phyloP scores from a whole-genome alignment of 1,140 invertebrate genomes.

The Drosophila aff. region DNA sequence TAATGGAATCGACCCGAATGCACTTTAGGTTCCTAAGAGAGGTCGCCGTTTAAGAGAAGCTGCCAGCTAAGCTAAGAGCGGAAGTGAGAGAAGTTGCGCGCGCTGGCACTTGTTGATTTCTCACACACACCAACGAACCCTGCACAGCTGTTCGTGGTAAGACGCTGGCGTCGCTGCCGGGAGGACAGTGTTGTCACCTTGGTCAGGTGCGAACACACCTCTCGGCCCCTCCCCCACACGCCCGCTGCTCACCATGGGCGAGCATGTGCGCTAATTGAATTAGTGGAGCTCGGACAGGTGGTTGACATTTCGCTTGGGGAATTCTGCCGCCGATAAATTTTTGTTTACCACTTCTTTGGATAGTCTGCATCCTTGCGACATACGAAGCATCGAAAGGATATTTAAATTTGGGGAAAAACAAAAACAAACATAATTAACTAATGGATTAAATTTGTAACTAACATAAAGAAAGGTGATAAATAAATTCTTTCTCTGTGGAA shows the following conservation, averaged over 20 bases:
- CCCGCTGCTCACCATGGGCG: slow-evolving; percentile 27
- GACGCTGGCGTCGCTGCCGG: slow-evolving; percentile 40
- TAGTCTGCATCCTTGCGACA: background rate
- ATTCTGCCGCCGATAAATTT: slow-evolving; percentile 5
- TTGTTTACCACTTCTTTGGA: slow-evolving; percentile 1
- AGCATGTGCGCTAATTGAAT: slow-evolving; percentile 78
- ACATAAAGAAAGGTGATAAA: too few relatives aligned
- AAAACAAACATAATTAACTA: too few relatives aligned
- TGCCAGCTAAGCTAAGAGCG: background rate
- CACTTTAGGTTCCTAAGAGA: slow-evolving; percentile 31
- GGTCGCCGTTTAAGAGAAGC: background rate
- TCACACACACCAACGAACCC: background rate
- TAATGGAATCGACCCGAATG: slow-evolving; percentile 24
- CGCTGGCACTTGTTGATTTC: slow-evolving; percentile 78
- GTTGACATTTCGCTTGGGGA: slow-evolving; percentile 59
- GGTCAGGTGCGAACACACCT: slow-evolving; percentile 33
- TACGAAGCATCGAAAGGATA: background rate
- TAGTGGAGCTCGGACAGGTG: slow-evolving; percentile 74
- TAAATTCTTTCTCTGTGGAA: background rate
- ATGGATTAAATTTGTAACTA: too few relatives aligned
- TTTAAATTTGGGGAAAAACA: background rate
- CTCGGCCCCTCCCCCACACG: slow-evolving; percentile 8
- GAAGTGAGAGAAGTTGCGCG: slow-evolving; percentile 42
- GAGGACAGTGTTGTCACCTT: slow-evolving; percentile 19
- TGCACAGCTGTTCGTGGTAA: slow-evolving; percentile 59